Base-by-base conservation (phyloP, 1,140 invertebrate species). In the Babylonia areolata region DNA sequence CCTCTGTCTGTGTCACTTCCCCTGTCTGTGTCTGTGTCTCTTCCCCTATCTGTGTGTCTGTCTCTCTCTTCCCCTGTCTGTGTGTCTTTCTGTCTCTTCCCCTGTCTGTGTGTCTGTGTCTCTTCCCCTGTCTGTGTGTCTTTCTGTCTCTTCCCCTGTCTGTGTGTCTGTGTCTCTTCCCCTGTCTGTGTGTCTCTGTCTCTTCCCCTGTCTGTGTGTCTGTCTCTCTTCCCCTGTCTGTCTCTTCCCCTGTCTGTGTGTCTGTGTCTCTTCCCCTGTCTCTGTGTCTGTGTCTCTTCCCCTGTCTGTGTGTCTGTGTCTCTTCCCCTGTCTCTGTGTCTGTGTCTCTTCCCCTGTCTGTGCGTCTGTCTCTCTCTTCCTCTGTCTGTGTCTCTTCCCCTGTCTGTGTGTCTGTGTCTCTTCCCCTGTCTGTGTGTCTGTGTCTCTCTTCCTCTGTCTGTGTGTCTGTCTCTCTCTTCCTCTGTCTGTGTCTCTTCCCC, bases 301-400 rank as follows among this genome's bases (percentile, higher is more conserved):
- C 23, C 9, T 64, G 15, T 64, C 9, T 64, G 28, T 64, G 58
- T 23, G 58, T 64, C 9, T 64, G 58, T 64, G 58, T 64, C 9
- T 23, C 9, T 12, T 6, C 20, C 58, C 9, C 9, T 64, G 58
- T 64, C 3, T 17, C 3, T 64, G 17, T 39, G 37, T 64, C 0
- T 39, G 51, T 82, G 37, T 82, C 15, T 51, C 12, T 64, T 17
- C 12, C 1, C 28, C 1, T 42, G 1, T 42, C 9, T 46, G 11
- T 80, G 28, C 28, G 28, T 64, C 1, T 71, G 81, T 82, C 46
- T 64, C 42, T 42, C 2, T 23, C 11, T 81, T 17, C 28, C 54
- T 86, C 39, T 28, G 58, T 33, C 81, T 71, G 69, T 85, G 23
- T 83, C 83, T 82, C 71, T 82, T 85, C 40, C 54, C 42, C 51